Base-by-base conservation (phyloP, 1,140 invertebrate species). In the Helicorthomorpha holstii region DNA sequence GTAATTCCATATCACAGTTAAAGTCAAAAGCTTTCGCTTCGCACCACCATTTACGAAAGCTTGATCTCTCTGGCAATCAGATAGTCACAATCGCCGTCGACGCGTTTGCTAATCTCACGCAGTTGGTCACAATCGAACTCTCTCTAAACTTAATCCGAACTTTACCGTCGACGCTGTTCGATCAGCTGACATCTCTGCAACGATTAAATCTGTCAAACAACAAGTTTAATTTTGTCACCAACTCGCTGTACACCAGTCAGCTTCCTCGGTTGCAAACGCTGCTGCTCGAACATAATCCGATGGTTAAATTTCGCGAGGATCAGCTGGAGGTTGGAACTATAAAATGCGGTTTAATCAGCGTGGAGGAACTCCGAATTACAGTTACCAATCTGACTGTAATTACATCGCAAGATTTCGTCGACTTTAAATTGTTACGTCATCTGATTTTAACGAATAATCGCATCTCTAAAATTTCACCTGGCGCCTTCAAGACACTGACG, bases 371-470 rank as follows among this genome's bases (percentile, higher is more conserved):
- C 7, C 79, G 84, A 60, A 81, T 90, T 50, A 81, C 78, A 44
- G 74, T 76, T 22, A 90, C 86, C 1, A 91, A 91, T 63, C 68
- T 92, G 14, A 84, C 77, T 1, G 80, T 90, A 48, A 73, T 93
- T 2, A 87, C 85, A 0, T 85, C 83, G 43, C 83, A 82, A 60
- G 88, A 91, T 59, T 90, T 93, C 60, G 80, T 85, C 60, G 77
- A 82, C n/a, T 90, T 90, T 59, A 81, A 83, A 2, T 75, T 77
- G 0, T 68, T 93, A 10, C 73, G 82, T 57, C 79, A 80, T 58
- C 69, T 92, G 19, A 80, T 78, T 56, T 64, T 93, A 34, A 70
- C 74, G 1, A 70, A 78, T 55, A 92, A 91, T 64, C 72, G 76
- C 54, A 84, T 93, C 25, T 76, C 76, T 2, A 73, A 82, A 54